These are phyloP conservation scores for Thereva unica DNA, from an alignment of 2,888 invertebrate genomes.

Conservation along the genomic window DNA sequence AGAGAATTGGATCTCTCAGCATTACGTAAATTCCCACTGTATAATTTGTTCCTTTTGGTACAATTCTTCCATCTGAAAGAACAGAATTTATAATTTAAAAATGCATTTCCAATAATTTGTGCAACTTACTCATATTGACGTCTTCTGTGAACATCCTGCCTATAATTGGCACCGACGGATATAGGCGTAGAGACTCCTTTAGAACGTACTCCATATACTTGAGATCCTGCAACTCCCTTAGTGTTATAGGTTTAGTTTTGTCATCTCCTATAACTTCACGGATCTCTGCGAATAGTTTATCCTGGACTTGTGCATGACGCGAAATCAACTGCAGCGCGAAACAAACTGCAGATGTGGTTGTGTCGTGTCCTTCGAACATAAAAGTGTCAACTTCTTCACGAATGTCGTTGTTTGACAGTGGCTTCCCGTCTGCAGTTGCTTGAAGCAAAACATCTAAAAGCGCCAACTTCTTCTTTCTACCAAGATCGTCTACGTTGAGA, in stretches of 20 bases:
- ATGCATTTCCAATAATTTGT: background rate
- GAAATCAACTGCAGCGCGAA: constrained; percentile 56
- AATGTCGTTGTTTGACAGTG: constrained; percentile 61
- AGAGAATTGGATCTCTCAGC: constrained; percentile 49
- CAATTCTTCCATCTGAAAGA: constrained; percentile 45
- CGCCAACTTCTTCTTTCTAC: constrained; percentile 63
- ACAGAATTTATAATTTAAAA: background rate
- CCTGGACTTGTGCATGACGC: constrained; percentile 53
- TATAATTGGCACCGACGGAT: constrained; percentile 39
- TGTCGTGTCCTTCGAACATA: constrained; percentile 63
- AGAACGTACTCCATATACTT: constrained; percentile 38
- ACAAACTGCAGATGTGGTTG: constrained; percentile 54
- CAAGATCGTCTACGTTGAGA: constrained; percentile 31
- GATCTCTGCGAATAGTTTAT: constrained; percentile 55
- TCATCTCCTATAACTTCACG: constrained; percentile 48
- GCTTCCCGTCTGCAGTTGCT: constrained; percentile 60
- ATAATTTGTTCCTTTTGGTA: constrained; percentile 52
- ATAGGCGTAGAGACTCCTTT: constrained; percentile 38
- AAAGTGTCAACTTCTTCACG: constrained; percentile 69
- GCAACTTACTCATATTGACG: constrained; percentile 9
- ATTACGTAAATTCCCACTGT: constrained; percentile 54
- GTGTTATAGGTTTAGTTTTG: constrained; percentile 1
- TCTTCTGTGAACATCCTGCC: constrained; percentile 34
- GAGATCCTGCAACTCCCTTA: constrained; percentile 18
- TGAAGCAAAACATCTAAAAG: constrained; percentile 66